Evolutionary conservation across 2,113 vertebrate species (phyloP).

Genomic region (cat (Felis catus)): F.catus_Fca126_mat1.0 CM031424.1:15024001-15024500

Average conservation of each 20-base stretch:
- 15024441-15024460: background rate
- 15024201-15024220: background rate
- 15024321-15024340: conserved; percentile 10
- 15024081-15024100: background rate
- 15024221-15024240: background rate
- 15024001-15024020: conserved; percentile 11
- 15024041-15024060: conserved; percentile 22
- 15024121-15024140: conserved; percentile 28
- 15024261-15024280: background rate
- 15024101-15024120: conserved; percentile 20
- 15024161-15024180: background rate
- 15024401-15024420: background rate
- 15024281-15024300: background rate
- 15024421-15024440: conserved; percentile 34
- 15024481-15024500: background rate
- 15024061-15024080: conserved; percentile 21
- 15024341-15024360: background rate
- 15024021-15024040: background rate
- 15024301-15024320: background rate
- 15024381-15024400: background rate
- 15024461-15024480: background rate
- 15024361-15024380: background rate
- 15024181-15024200: background rate
- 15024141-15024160: conserved; percentile 35
- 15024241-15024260: background rate